Evolutionary conservation across 1,140 invertebrate species (phyloP).

Genomic region (Aphis craccivora): DNA sequence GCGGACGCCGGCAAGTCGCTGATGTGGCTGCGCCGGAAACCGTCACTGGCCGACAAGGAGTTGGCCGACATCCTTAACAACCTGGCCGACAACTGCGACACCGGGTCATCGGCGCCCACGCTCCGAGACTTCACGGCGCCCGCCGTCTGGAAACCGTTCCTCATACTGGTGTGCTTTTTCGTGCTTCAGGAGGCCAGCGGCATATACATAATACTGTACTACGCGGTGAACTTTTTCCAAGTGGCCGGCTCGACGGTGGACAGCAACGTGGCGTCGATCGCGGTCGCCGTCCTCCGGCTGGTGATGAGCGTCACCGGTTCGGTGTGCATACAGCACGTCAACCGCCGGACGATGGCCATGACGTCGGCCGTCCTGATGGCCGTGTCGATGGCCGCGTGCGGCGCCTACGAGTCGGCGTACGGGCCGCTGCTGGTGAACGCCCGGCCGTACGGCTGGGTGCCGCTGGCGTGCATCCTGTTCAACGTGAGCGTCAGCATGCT

Average conservation of each 20-base stretch:
- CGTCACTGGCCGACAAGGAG: slow-evolving; percentile 68
- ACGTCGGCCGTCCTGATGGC: slow-evolving; percentile 72
- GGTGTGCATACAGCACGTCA: slow-evolving; percentile 74
- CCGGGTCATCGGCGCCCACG: not conserved
- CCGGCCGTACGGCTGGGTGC: slow-evolving; percentile 67
- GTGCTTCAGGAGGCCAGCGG: slow-evolving; percentile 76
- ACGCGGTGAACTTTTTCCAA: slow-evolving; percentile 75
- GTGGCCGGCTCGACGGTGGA: slow-evolving; percentile 73
- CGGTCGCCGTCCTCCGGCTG: slow-evolving; percentile 75
- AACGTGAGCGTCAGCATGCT: slow-evolving; percentile 78
- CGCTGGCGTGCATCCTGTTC: slow-evolving; percentile 71
- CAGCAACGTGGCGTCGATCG: slow-evolving; percentile 75
- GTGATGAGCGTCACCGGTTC: slow-evolving; percentile 74
- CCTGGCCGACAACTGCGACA: slow-evolving; percentile 23
- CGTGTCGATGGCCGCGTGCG: slow-evolving; percentile 66
- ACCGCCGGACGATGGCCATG: slow-evolving; percentile 73
- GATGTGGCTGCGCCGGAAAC: slow-evolving; percentile 69
- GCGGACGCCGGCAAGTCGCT: slow-evolving; percentile 68
- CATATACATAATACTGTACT: slow-evolving; percentile 80
- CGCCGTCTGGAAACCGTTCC: slow-evolving; percentile 71
- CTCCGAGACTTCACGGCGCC: slow-evolving; percentile 62
- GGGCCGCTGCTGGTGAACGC: slow-evolving; percentile 63
- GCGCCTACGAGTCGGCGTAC: slow-evolving; percentile 66
- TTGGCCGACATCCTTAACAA: slow-evolving; percentile 67
- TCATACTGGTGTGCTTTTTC: slow-evolving; percentile 72